Evolutionary conservation across 2,797 vertebrate species (phyloP).

Genomic region (Streptopelia turtur): DNA sequence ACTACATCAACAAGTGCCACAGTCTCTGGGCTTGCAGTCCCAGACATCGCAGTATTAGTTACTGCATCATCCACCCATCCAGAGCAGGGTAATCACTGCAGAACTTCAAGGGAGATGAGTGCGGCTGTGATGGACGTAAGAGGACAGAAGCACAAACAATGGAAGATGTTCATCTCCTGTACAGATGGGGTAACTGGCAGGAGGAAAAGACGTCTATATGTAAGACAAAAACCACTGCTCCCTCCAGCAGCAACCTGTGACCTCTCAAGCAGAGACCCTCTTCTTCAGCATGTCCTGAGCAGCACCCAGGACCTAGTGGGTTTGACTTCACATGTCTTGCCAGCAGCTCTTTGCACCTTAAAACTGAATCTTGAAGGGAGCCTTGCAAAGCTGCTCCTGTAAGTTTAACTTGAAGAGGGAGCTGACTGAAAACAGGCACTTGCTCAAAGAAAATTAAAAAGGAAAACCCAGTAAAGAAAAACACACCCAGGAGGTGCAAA

Average conservation of each 20-base stretch:
- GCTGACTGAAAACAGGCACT: neutral
- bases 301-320: neutral
- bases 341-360: neutral
- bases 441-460: conserved; percentile 10
- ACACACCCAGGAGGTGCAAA: conserved; percentile 5
- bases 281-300: neutral
- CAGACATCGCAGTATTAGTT: neutral
- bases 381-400: neutral
- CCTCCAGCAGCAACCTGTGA: neutral
- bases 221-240: neutral
- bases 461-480: conserved; percentile 15
- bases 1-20: neutral
- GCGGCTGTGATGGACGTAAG: neutral
- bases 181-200: neutral
- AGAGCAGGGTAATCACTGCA: neutral
- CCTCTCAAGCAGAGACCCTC: neutral
- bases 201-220: neutral
- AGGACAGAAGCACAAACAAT: neutral
- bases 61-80: neutral
- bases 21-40: neutral
- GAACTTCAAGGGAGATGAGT: neutral
- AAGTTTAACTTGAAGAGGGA: neutral
- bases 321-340: neutral
- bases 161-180: neutral
- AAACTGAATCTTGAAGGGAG: neutral